Percentiles rank a stretch among this genome's conserved stretches.
These are phyloP conservation scores for Xestia c-nigrum DNA, from an alignment of 2,888 invertebrate species.

Conservation along the genomic window DNA sequence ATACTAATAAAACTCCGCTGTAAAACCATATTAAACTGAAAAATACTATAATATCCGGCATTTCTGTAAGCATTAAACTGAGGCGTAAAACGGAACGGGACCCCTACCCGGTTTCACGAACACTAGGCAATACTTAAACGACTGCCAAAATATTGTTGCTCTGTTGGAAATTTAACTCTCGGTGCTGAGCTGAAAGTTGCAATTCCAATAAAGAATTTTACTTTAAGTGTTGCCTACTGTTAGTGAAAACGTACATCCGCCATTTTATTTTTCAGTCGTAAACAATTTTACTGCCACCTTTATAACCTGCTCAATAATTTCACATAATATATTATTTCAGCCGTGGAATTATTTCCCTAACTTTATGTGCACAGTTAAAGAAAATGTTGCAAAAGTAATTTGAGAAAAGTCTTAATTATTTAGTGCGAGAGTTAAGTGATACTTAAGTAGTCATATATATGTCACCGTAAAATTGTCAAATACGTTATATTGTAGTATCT, in stretches of 20 bases:
- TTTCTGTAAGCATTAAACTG: constrained; percentile 56
- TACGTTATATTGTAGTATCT: too few species aligned
- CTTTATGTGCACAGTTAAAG: constrained; percentile 39
- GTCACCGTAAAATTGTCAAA: too few species aligned
- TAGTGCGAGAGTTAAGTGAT: constrained; percentile 17
- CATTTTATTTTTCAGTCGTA: constrained; percentile 67
- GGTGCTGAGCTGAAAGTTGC: neutral
- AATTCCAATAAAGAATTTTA: neutral
- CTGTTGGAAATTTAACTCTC: neutral
- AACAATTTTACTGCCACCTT: constrained; percentile 63
- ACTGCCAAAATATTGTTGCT: neutral
- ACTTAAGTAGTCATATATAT: constrained; percentile 4
- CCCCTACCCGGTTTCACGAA: neutral
- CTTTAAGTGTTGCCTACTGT: neutral
- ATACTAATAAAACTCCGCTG: neutral
- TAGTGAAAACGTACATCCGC: constrained; percentile 2
- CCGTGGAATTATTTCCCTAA: constrained; percentile 41
- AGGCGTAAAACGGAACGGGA: constrained; percentile 58
- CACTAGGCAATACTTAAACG: neutral
- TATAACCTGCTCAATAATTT: constrained; percentile 66
- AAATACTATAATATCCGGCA: constrained; percentile 53
- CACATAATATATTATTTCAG: constrained; percentile 59
- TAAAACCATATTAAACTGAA: constrained; percentile 49
- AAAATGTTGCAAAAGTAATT: constrained; percentile 32
- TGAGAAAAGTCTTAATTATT: constrained; percentile 36